Base-by-base conservation (phyloP, 2,888 invertebrate species). In the Amblyjoppa fuscipennis region DNA sequence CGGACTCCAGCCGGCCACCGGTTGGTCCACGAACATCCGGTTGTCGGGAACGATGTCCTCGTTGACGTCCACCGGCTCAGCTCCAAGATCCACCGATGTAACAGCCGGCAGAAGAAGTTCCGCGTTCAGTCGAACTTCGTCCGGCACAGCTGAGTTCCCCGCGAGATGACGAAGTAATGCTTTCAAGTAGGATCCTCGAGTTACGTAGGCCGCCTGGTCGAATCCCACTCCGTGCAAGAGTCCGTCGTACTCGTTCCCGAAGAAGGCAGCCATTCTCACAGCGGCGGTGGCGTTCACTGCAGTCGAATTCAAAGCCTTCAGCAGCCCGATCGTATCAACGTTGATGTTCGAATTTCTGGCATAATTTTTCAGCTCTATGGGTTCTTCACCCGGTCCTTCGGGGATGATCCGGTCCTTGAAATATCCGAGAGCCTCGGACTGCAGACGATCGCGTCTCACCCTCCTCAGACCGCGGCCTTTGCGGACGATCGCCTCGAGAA, bases 181-280 rank as follows among this genome's bases (percentile, higher is more conserved):
- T 13, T 41, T 85, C 51, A 85, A 45, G 7, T 85, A 85, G 11
- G 51, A 11, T 3, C 84, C 85, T n/a, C 85, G 70, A 25, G 84
- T 84, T 11, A 20, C 41, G n/a, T 85, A 49, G 7, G 53, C 70
- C 73, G 61, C 25, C 28, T 84, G 78, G 41, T 84, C 79, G 45
- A 85, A 85, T 9, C 74, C 74, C n/a, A 74, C 16, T n/a, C 79
- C 79, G 41, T 85, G 68, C 56, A 84, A 51, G n/a, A 66, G 51
- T 51, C 38, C 66, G n/a, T 84, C 13, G 38, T 84, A 84, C n/a
- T 84, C 45, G 7, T 13, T 34, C n/a, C 79, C 79, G 49, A 85
- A 51, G 53, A 85, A 84, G 25, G 20, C 53, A 4, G 34, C 53
- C n/a, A 85, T 28, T 6, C 20, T 79, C 49, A 68, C 69, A 3